Conservation (phyloP, 2,113 vertebrate genomes). For the Lepus europaeus region DNA sequence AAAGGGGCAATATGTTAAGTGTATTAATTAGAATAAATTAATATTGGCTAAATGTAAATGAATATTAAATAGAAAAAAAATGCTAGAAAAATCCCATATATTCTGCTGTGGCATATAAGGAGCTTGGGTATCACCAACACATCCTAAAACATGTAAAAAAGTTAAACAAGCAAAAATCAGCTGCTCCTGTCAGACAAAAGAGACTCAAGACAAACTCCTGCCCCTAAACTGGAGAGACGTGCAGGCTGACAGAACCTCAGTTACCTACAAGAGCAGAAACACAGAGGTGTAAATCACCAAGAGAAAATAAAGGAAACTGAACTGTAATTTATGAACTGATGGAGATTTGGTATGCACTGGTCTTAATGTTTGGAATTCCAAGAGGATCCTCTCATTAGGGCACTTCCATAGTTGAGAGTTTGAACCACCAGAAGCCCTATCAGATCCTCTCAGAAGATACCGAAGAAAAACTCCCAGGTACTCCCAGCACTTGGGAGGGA, state of each 20-base stretch:
- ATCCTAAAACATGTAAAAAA: background rate
- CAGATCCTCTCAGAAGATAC: background rate
- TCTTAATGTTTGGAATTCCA: background rate
- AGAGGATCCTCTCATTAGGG: background rate
- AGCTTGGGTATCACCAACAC: background rate
- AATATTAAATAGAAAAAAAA: background rate
- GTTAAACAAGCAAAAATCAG: background rate
- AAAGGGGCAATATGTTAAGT: no score
- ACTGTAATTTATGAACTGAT: background rate
- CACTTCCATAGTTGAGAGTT: background rate
- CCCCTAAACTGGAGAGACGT: background rate
- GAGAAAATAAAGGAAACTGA: background rate
- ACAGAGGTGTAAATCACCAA: background rate
- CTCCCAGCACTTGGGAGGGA: background rate
- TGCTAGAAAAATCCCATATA: background rate
- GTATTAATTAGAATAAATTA: background rate
- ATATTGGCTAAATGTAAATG: background rate
- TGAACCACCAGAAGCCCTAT: background rate
- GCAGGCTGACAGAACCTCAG: background rate
- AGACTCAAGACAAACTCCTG: background rate
- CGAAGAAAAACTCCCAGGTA: background rate
- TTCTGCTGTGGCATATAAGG: background rate
- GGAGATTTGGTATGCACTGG: background rate
- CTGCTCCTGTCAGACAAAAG: background rate
- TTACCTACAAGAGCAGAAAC: background rate